phyloP scores from a whole-genome alignment of 2,797 vertebrate species.

The Eurystomus glaucurus region DNA sequence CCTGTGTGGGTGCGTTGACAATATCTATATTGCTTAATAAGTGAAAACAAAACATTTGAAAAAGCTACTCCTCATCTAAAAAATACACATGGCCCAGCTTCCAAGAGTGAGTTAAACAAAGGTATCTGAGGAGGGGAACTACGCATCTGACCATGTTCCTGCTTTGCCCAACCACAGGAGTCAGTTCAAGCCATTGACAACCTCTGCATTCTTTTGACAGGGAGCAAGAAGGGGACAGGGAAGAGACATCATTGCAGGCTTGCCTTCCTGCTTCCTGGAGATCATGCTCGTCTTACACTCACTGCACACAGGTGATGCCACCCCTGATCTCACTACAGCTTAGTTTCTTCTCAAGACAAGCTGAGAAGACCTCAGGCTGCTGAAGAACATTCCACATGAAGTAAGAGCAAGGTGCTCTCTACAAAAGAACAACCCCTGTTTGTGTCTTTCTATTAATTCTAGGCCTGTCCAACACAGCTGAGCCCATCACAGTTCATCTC shows the following conservation, averaged over 20 bases:
- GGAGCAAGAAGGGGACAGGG: neutral
- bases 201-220: neutral
- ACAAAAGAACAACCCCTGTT: accelerated
- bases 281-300: neutral
- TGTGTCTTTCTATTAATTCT: slow-evolving; percentile 6
- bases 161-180: neutral
- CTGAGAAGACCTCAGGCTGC: neutral
- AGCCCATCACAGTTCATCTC: neutral
- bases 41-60: slow-evolving; percentile 5
- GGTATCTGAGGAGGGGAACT: neutral
- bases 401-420: neutral
- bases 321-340: neutral
- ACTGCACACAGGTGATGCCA: neutral
- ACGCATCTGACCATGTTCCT: neutral
- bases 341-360: neutral
- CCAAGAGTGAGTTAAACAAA: neutral
- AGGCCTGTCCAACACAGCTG: neutral
- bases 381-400: neutral
- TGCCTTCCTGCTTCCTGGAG: neutral
- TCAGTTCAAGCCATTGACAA: neutral
- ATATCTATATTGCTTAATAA: neutral
- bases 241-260: neutral
- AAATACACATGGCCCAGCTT: neutral
- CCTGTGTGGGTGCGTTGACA: neutral
- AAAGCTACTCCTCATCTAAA: neutral